Base-by-base conservation (phyloP, 1,140 invertebrate genomes). In the Battus philenor region DNA sequence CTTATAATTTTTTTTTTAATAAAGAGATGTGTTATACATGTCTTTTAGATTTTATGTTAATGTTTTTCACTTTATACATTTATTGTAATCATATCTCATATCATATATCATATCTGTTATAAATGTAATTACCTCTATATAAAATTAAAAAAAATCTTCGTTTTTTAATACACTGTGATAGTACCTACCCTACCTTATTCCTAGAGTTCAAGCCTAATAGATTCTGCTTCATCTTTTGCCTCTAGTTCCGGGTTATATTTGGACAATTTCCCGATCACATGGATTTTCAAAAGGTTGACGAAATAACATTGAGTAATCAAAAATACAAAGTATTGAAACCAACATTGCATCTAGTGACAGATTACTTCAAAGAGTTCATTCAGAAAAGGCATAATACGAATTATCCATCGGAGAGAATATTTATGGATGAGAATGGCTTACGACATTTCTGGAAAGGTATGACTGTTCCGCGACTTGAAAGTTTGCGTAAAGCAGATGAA, bases 271-370 rank as follows among this genome's bases (percentile, higher is more conserved):
- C 57, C 12, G 15, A 53, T 8, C 76, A 80, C 27, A 44, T 66
- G 13, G 76, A 80, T 46, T 63, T 77, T 7, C 65, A 75, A 36
- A 75, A 73, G 66, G 18, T 75, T 12, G 44, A 59, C 1, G 64
- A 71, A 47, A 52, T 70, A 5, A 51, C 48, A 17, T 53, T 61
- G 4, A 51, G 58, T 6, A 56, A 70, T n/a, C 57, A 71, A 34
- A 68, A 70, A 51, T 80, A 65, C 31, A 72, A 70, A 1, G 29
- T 76, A 7, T 36, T 74, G 0, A 77, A 69, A 49, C 64, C 72
- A 1, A 60, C 59, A 0, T 18, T 61, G 11, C 76, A 80, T 17
- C 27, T 47, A 2, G 31, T 69, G 18, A 56, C 44, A 10, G 73
- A 80, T 50, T 59, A 76, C 52, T 75, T 74, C 30, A 48, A 64